Conservation (phyloP, 2,888 invertebrate genomes). For the Congeria kusceri region DNA sequence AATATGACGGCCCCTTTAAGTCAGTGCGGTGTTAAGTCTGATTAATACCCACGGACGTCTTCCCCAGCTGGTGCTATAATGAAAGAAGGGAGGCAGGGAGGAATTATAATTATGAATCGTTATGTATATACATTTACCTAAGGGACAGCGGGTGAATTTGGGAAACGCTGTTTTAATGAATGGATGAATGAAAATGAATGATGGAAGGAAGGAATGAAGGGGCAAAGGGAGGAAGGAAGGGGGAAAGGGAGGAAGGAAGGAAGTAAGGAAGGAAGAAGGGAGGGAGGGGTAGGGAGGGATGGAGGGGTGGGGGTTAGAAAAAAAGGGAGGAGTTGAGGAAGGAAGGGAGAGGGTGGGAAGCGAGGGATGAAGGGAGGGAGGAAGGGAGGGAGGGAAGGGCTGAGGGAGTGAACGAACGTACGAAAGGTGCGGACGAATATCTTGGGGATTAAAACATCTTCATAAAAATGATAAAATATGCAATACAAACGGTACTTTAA, state of each 20-base stretch:
- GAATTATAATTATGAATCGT: no score
- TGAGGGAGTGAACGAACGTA: neutral
- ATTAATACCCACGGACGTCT: no score
- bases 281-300: neutral
- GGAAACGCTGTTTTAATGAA: neutral
- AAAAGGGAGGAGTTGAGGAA: neutral
- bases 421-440: neutral
- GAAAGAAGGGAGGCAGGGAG: no score
- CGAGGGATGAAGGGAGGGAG: neutral
- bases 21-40: no score
- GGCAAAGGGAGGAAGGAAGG: slow-evolving; percentile 13
- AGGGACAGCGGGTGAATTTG: no score
- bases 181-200: slow-evolving; percentile 9
- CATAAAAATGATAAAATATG: no score
- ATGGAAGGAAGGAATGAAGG: slow-evolving; percentile 17
- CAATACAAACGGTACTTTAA: no score
- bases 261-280: slow-evolving; percentile 19
- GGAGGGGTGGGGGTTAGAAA: no score
- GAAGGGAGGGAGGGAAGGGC: neutral
- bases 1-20: no score
- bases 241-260: slow-evolving; percentile 11
- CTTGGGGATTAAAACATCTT: no score
- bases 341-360: neutral
- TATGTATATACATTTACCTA: no score
- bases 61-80: no score